Conservation (phyloP, 2,113 vertebrate species). For the Gambusia affinis region DNA sequence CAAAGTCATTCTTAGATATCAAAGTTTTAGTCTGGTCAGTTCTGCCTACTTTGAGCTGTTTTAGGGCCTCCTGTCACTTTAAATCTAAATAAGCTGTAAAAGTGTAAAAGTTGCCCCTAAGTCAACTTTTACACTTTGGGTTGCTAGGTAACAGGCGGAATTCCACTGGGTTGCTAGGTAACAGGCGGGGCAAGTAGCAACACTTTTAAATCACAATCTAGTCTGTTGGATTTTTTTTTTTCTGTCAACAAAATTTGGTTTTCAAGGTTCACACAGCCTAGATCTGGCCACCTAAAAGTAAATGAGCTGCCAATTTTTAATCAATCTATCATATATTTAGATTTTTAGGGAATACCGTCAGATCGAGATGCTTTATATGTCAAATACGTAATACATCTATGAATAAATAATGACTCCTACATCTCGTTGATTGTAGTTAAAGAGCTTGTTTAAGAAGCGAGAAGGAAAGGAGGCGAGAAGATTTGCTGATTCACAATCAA, state of each 20-base stretch:
- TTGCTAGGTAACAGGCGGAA: too few relatives aligned
- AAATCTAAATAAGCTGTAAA: too few relatives aligned
- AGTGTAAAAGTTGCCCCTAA: too few relatives aligned
- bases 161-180: too few relatives aligned
- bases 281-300: not conserved
- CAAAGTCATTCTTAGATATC: too few relatives aligned
- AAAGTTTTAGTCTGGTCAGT: too few relatives aligned
- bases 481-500: conserved; percentile 34
- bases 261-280: not conserved
- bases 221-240: not conserved
- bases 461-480: conserved; percentile 53
- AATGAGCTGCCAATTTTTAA: not conserved
- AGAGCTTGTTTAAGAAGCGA: conserved; percentile 78
- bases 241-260: not conserved
- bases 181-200: not conserved
- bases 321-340: not conserved
- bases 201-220: not conserved
- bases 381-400: not conserved
- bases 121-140: too few relatives aligned
- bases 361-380: not conserved
- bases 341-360: not conserved
- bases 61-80: too few relatives aligned
- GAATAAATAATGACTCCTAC: not conserved
- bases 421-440: conserved; percentile 67
- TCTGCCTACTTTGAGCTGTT: too few relatives aligned